Percentiles rank a stretch among this genome's conserved stretches.
phyloP scores from a whole-genome alignment of 2,888 invertebrate genomes.

The Pyrochroa serraticornis region DNA sequence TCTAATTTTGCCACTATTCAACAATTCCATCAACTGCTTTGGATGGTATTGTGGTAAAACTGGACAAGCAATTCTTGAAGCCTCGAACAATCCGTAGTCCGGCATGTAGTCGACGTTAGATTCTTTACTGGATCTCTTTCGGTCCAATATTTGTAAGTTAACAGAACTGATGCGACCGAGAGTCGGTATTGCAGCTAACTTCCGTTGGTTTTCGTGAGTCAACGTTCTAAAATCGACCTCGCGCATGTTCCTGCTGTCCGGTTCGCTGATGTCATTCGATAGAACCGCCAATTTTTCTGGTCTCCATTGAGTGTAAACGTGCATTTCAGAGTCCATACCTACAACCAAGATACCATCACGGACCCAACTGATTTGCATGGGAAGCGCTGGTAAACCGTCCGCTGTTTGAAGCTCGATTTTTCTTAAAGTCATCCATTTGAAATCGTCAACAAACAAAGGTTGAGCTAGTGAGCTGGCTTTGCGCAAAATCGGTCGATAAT shows the following conservation, averaged over 20 bases:
- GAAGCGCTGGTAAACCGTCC: slow-evolving; percentile 93
- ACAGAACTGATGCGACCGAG: slow-evolving; percentile 84
- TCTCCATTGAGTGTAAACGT: slow-evolving; percentile 98
- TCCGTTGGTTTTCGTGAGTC: slow-evolving; percentile 71
- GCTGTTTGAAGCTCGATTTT: slow-evolving; percentile 91
- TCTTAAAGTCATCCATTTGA: slow-evolving; percentile 94
- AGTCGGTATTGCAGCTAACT: slow-evolving; percentile 75
- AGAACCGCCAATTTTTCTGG: slow-evolving; percentile 62
- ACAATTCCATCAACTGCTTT: slow-evolving; percentile 95
- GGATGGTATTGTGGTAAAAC: slow-evolving; percentile 99
- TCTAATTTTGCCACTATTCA: slow-evolving; percentile 96
- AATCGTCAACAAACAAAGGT: slow-evolving; percentile 88
- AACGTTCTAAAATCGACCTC: slow-evolving; percentile 73
- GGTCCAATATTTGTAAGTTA: slow-evolving; percentile 78
- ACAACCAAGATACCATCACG: slow-evolving; percentile 97
- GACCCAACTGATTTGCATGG: slow-evolving; percentile 98
- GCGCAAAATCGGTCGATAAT: slow-evolving; percentile 82
- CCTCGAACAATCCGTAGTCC: slow-evolving; percentile 94
- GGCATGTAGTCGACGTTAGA: slow-evolving; percentile 80
- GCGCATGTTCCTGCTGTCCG: slow-evolving; percentile 65
- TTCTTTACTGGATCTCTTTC: slow-evolving; percentile 63
- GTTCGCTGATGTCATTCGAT: slow-evolving; percentile 67
- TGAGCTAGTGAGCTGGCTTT: slow-evolving; percentile 92
- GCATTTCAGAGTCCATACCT: slow-evolving; percentile 99
- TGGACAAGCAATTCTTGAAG: slow-evolving; percentile 95